These are phyloP conservation scores for Drosophila repletoides DNA, from an alignment of 1,140 invertebrate genomes.

Conservation along the genomic window DNA sequence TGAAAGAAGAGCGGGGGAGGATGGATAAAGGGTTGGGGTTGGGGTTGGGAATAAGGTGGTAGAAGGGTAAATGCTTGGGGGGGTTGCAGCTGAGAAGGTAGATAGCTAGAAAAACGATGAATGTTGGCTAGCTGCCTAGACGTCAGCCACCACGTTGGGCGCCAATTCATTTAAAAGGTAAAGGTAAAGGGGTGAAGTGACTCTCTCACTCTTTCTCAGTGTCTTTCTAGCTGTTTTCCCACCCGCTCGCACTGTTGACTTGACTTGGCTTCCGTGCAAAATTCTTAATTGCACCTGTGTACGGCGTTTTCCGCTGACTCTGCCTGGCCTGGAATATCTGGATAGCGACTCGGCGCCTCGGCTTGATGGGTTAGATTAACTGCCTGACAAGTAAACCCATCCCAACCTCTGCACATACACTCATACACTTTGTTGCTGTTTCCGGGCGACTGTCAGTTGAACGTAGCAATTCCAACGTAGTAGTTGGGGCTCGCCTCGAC, in stretches of 20 bases:
- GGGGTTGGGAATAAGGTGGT: not conserved
- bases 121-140: conserved; percentile 40
- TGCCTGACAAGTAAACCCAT: conserved; percentile 77
- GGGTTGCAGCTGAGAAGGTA: conserved; percentile 36
- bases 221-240: not conserved
- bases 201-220: not conserved
- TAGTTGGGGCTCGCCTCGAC: conserved; percentile 32
- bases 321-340: conserved; percentile 55
- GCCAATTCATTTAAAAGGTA: not conserved
- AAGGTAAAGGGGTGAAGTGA: not conserved
- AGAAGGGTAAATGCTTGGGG: conserved; percentile 26
- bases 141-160: not conserved
- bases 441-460: conserved; percentile 72
- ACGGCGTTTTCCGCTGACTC: conserved; percentile 71
- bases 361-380: conserved; percentile 79
- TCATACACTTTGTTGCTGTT: conserved; percentile 58
- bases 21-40: too few species aligned
- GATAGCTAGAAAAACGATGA: conserved; percentile 30
- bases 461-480: conserved; percentile 32
- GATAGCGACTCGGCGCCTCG: conserved; percentile 59
- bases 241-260: conserved; percentile 47
- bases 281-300: conserved; percentile 81
- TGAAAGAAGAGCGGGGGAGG: not conserved
- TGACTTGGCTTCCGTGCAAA: conserved; percentile 78
- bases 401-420: conserved; percentile 20